Evolutionary conservation across 2,113 vertebrate species (phyloP).

Genomic region (Petaurus breviceps): DNA sequence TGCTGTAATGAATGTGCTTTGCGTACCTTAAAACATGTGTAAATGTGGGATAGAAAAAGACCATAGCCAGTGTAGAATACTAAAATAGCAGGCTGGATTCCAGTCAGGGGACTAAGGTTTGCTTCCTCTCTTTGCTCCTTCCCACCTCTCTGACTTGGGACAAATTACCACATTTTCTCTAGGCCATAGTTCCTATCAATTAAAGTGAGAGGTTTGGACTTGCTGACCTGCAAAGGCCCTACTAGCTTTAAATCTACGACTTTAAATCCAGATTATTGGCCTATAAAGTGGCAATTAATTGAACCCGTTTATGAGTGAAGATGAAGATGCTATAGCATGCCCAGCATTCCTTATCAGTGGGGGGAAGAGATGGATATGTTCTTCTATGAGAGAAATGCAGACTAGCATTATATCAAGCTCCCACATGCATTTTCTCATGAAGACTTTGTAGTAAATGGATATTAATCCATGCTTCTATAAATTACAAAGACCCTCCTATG

Average conservation of each 20-base stretch:
- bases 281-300: constrained; percentile 21
- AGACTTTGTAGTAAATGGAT: constrained; percentile 66
- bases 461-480: constrained; percentile 73
- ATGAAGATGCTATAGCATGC: not conserved
- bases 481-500: constrained; percentile 62
- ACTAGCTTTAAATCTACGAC: not conserved
- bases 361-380: not conserved
- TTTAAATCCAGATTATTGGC: constrained; percentile 40
- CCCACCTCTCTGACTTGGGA: not conserved
- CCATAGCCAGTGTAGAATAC: not conserved
- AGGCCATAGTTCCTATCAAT: not conserved
- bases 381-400: constrained; percentile 18
- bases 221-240: not conserved
- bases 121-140: not conserved
- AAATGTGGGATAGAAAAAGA: not conserved
- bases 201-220: not conserved
- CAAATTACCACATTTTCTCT: not conserved
- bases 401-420: not conserved
- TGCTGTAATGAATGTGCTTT: not conserved
- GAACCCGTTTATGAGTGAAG: not conserved
- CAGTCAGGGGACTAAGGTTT: not conserved
- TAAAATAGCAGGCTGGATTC: not conserved
- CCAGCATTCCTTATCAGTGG: not conserved
- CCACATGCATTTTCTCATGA: constrained; percentile 58
- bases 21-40: not conserved